Percentiles rank a stretch among this genome's conserved stretches.
phyloP scores from a whole-genome alignment of 2,113 vertebrate genomes.

The Notothenia rossii region DNA sequence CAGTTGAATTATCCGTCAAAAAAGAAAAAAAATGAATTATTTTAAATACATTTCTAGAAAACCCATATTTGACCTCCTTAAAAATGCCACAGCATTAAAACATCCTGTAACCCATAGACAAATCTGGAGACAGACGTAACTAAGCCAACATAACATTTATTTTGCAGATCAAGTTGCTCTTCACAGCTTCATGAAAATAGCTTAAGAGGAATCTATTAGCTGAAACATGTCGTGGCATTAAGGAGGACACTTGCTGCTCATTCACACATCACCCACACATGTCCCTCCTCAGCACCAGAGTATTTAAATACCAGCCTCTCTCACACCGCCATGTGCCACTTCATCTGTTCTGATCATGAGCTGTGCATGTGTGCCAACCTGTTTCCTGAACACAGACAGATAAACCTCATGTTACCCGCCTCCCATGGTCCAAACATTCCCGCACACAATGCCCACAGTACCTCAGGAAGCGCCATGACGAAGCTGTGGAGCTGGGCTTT shows the following conservation, averaged over 20 bases:
- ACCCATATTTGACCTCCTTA: too few species aligned
- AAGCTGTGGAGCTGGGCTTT: slow-evolving; percentile 86
- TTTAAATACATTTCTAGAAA: too few species aligned
- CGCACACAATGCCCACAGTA: slow-evolving; percentile 37
- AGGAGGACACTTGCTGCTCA: neutral
- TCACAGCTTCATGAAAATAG: neutral
- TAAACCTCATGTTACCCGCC: neutral
- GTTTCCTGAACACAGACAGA: neutral
- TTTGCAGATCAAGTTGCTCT: neutral
- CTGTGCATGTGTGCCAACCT: neutral
- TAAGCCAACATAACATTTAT: too few species aligned
- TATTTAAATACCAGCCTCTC: neutral
- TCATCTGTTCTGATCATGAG: neutral
- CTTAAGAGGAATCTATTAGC: neutral
- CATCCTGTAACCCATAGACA: too few species aligned
- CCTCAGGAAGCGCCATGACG: slow-evolving; percentile 85
- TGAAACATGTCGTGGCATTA: neutral
- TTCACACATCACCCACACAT: too few species aligned
- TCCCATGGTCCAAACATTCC: neutral
- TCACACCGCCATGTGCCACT: neutral
- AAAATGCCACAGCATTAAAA: too few species aligned
- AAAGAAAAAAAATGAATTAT: too few species aligned
- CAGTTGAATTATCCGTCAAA: too few species aligned
- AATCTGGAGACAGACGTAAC: too few species aligned
- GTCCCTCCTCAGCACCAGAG: too few species aligned